phyloP scores from a whole-genome alignment of 1,140 invertebrate genomes.

The Chymomyza costata region DNA sequence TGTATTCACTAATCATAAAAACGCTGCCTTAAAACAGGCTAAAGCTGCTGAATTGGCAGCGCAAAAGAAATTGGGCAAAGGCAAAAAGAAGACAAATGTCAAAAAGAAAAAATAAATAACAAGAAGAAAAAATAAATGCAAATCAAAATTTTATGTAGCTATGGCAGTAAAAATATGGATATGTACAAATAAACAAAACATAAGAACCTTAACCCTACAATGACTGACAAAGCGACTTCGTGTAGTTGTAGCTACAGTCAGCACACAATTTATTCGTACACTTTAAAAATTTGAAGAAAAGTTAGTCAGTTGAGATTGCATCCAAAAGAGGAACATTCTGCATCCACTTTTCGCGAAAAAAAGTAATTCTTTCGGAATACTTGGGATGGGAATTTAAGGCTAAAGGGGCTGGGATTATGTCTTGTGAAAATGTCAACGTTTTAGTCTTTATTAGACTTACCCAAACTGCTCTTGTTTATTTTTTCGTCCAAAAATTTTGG shows the following conservation, averaged over 20 bases:
- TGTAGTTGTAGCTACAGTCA: neutral
- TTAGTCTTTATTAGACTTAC: too few relatives aligned
- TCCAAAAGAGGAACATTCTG: too few relatives aligned
- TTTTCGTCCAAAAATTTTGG: too few relatives aligned
- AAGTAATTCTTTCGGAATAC: too few relatives aligned
- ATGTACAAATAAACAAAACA: constrained; percentile 34
- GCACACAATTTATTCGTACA: neutral
- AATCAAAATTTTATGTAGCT: constrained; percentile 10
- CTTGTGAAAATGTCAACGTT: too few relatives aligned
- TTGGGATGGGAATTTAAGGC: too few relatives aligned
- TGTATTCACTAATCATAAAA: too few relatives aligned
- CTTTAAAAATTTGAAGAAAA: constrained; percentile 1
- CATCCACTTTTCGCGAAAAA: too few relatives aligned
- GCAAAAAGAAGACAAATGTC: neutral
- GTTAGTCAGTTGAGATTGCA: too few relatives aligned
- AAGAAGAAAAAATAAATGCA: constrained; percentile 15
- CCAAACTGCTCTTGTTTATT: too few relatives aligned
- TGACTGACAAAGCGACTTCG: constrained; percentile 15
- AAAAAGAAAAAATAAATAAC: constrained; percentile 9
- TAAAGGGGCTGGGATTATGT: too few relatives aligned
- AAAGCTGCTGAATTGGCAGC: neutral
- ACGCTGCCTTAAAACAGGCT: neutral
- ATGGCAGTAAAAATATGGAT: neutral
- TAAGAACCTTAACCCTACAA: constrained; percentile 51
- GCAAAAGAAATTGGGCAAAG: neutral